Conservation (phyloP, 2,113 vertebrate species). For the Lathamus discolor region DNA sequence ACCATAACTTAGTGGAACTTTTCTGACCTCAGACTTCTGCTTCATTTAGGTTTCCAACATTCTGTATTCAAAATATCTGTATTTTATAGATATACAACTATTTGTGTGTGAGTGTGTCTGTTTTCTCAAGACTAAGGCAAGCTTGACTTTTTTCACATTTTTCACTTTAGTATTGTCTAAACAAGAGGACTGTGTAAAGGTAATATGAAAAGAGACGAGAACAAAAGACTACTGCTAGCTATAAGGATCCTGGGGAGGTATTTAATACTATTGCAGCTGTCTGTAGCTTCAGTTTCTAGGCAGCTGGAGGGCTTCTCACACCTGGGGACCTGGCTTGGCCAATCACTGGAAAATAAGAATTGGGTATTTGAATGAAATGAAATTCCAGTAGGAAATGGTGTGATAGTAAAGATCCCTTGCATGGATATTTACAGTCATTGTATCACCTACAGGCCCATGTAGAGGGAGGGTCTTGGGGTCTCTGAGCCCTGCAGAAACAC, state of each 20-base stretch:
- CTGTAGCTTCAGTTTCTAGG: neutral
- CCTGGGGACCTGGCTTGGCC: neutral
- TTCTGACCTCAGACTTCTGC: neutral
- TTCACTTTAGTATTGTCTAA: neutral
- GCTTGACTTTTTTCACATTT: neutral
- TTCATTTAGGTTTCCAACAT: neutral
- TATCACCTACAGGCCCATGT: neutral
- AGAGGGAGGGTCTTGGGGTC: neutral
- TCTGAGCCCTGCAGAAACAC: neutral
- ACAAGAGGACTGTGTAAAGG: neutral
- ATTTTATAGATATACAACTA: neutral
- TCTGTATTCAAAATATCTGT: neutral
- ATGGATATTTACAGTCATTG: neutral
- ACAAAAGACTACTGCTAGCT: neutral
- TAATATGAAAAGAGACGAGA: neutral
- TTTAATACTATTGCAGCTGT: neutral
- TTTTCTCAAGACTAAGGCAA: neutral
- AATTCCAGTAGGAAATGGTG: neutral
- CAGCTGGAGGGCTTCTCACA: neutral
- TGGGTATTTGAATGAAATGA: neutral
- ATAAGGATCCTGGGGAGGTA: neutral
- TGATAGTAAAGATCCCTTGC: neutral
- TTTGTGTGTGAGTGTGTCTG: neutral
- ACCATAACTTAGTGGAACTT: neutral
- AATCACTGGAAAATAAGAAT: neutral